Evolutionary conservation across 2,797 vertebrate species (phyloP).

Genomic region (Hylomyscus alleni): DNA sequence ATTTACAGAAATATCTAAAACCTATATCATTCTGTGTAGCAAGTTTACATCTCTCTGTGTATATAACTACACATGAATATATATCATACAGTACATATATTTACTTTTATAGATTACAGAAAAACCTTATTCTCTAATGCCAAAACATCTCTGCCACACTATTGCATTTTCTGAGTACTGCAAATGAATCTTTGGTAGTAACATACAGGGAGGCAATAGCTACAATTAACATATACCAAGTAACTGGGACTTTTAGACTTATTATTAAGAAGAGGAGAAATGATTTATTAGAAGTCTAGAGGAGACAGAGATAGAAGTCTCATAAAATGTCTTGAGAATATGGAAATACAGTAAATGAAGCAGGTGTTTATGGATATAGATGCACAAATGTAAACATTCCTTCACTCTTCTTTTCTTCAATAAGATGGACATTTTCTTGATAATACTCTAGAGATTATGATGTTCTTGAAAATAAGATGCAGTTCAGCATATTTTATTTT

Average conservation of each 20-base stretch:
- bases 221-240: not conserved
- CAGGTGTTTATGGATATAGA: not conserved
- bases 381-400: not conserved
- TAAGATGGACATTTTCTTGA: not conserved
- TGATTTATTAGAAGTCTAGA: not conserved
- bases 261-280: not conserved
- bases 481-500: not conserved
- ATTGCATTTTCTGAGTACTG: not conserved
- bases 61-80: not conserved
- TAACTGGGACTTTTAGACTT: not conserved
- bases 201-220: not conserved
- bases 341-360: not conserved
- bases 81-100: not conserved
- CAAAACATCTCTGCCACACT: not conserved
- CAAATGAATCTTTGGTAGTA: not conserved
- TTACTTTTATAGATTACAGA: not conserved
- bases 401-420: not conserved
- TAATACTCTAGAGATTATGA: conserved; percentile 2
- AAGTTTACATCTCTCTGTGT: not conserved
- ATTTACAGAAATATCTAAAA: not conserved
- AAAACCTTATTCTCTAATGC: not conserved
- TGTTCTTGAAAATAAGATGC: not conserved
- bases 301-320: not conserved
- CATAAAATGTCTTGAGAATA: not conserved
- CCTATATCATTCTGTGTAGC: not conserved